phyloP scores from a whole-genome alignment of 2,797 vertebrate genomes.

The Coluber constrictor region DNA sequence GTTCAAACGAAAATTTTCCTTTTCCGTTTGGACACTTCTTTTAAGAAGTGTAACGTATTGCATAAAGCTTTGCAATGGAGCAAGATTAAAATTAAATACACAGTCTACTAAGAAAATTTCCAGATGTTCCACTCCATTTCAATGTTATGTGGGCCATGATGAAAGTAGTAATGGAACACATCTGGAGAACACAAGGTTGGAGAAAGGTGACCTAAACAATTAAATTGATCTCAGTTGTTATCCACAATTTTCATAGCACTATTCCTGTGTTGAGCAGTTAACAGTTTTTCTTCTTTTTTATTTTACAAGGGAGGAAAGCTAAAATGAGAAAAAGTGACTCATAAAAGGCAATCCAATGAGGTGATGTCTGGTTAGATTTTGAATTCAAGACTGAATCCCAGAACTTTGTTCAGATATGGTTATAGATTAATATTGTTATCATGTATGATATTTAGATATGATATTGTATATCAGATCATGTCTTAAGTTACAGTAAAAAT shows the following conservation, averaged over 20 bases:
- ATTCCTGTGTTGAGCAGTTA: not conserved
- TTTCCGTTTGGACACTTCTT: not conserved
- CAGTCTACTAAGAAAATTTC: not conserved
- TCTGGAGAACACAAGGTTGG: not conserved
- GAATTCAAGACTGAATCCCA: not conserved
- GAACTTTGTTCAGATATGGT: not conserved
- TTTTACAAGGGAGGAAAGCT: not conserved
- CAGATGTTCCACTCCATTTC: not conserved
- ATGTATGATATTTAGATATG: not conserved
- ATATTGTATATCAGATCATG: not conserved
- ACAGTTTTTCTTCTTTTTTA: not conserved
- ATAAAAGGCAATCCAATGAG: not conserved
- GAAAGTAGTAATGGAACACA: not conserved
- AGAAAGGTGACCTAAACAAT: not conserved
- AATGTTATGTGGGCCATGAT: not conserved
- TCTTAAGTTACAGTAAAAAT: not conserved
- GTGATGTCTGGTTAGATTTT: not conserved
- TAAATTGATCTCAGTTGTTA: not conserved
- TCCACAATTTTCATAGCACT: not conserved
- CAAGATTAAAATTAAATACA: not conserved
- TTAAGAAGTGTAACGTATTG: not conserved
- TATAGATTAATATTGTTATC: not conserved
- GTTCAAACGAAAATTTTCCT: not conserved
- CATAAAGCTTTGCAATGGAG: not conserved
- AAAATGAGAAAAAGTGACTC: not conserved